A percentile compares a stretch with the other conserved stretches of the same genome.
phyloP scores from a whole-genome alignment of 2,113 vertebrate species.

The Steatornis caripensis region DNA sequence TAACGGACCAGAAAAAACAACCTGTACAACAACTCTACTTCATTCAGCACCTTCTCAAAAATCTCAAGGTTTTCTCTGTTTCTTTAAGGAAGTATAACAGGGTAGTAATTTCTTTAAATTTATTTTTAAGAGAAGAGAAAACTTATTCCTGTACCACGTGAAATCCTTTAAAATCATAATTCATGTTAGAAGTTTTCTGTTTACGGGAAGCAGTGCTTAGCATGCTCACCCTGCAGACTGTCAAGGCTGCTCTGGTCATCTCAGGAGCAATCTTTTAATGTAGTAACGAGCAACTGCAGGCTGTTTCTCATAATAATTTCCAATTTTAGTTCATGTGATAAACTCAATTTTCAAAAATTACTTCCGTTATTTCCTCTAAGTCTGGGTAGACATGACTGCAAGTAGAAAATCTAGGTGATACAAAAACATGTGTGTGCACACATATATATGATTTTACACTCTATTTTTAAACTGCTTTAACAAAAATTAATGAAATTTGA shows the following conservation, averaged over 20 bases:
- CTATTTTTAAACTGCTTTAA: not conserved
- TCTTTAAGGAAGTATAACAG: not conserved
- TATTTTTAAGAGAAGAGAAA: not conserved
- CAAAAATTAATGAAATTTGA: not conserved
- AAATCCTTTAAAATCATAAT: not conserved
- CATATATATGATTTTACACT: rapidly evolving
- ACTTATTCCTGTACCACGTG: not conserved
- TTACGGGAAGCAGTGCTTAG: not conserved
- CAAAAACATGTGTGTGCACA: not conserved
- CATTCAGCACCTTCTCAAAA: not conserved
- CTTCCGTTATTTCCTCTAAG: not conserved
- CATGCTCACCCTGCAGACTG: not conserved
- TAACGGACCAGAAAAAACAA: not conserved
- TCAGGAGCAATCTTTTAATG: not conserved
- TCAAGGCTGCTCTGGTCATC: not conserved
- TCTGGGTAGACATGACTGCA: not conserved
- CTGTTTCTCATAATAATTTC: not conserved
- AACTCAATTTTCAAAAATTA: not conserved
- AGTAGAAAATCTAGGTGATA: not conserved
- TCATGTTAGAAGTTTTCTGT: not conserved
- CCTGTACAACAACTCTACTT: not conserved
- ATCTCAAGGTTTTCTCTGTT: not conserved
- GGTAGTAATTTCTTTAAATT: not conserved
- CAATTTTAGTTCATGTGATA: not conserved
- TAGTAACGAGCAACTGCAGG: not conserved